Conservation (phyloP, 2,888 invertebrate genomes). For the Chesias legatella region DNA sequence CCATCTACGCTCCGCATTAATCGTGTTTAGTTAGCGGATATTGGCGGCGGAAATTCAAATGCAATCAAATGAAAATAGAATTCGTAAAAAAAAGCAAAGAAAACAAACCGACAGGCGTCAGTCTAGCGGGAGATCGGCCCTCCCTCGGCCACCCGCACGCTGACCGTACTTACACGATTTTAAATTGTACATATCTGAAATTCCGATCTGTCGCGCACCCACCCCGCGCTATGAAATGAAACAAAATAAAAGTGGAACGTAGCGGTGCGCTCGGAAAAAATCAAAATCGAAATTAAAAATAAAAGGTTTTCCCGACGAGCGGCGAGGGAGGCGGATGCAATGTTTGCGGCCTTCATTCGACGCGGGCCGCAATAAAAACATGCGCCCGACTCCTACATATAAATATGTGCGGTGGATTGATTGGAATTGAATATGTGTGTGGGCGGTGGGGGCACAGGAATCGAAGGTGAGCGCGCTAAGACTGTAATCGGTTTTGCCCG, state of each 20-base stretch:
- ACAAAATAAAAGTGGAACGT: conserved; percentile 77
- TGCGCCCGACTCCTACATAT: conserved; percentile 66
- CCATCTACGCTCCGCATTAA: conserved; percentile 77
- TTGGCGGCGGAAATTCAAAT: conserved; percentile 80
- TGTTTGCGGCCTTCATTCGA: conserved; percentile 78
- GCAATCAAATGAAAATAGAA: conserved; percentile 81
- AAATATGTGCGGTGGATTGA: conserved; percentile 77
- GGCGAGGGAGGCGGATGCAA: conserved; percentile 72
- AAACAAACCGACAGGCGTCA: conserved; percentile 80
- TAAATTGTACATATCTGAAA: conserved; percentile 81
- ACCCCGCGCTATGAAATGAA: conserved; percentile 80
- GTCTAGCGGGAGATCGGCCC: conserved; percentile 64
- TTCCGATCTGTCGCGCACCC: conserved; percentile 80
- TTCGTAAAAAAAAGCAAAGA: conserved; percentile 78
- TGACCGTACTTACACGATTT: conserved; percentile 81
- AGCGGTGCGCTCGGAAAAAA: conserved; percentile 74
- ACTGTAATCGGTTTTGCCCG: conserved; percentile 78
- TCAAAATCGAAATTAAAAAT: conserved; percentile 80
- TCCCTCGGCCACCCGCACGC: conserved; percentile 47
- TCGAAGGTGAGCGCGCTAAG: conserved; percentile 78
- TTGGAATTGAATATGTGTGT: conserved; percentile 79
- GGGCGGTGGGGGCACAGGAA: conserved; percentile 60
- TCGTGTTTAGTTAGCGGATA: conserved; percentile 82
- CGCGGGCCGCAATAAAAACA: conserved; percentile 79
- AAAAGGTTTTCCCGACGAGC: conserved; percentile 67